These are phyloP conservation scores for Empidonax traillii DNA, from an alignment of 2,113 vertebrate species.

Conservation along the genomic window DNA sequence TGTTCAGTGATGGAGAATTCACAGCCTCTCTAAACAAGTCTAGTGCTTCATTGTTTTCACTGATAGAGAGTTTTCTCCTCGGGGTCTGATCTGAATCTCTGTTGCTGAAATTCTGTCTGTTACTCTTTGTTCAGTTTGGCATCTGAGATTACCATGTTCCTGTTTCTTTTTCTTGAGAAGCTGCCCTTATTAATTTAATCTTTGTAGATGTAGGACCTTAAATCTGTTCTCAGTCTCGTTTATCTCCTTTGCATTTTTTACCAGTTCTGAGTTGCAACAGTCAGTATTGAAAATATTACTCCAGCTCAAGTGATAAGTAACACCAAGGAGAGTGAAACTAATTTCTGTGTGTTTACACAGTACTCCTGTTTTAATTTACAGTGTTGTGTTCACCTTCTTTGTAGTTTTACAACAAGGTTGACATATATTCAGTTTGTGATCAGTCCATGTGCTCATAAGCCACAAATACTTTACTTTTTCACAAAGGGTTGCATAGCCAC, in stretches of 20 bases:
- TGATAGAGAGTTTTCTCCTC: not conserved
- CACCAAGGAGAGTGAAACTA: not conserved
- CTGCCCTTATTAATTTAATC: not conserved
- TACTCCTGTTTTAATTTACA: not conserved
- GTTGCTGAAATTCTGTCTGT: not conserved
- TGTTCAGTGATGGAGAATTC: not conserved
- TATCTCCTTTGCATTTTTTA: not conserved
- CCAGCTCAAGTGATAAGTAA: not conserved
- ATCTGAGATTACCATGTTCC: not conserved
- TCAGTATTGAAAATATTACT: not conserved
- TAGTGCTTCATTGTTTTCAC: not conserved
- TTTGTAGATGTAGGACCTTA: not conserved
- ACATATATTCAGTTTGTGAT: not conserved
- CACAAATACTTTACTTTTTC: not conserved
- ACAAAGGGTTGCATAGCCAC: not conserved
- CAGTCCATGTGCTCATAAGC: not conserved
- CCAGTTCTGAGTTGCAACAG: not conserved
- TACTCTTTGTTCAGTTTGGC: not conserved
- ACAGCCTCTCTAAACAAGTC: not conserved
- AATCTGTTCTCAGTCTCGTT: not conserved
- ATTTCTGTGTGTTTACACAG: not conserved
- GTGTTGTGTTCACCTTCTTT: not conserved
- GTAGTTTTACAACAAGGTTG: not conserved
- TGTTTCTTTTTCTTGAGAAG: not conserved
- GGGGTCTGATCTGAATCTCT: not conserved